These are phyloP conservation scores for Crypturellus undulatus DNA, from an alignment of 2,113 vertebrate species.

Conservation along the genomic window DNA sequence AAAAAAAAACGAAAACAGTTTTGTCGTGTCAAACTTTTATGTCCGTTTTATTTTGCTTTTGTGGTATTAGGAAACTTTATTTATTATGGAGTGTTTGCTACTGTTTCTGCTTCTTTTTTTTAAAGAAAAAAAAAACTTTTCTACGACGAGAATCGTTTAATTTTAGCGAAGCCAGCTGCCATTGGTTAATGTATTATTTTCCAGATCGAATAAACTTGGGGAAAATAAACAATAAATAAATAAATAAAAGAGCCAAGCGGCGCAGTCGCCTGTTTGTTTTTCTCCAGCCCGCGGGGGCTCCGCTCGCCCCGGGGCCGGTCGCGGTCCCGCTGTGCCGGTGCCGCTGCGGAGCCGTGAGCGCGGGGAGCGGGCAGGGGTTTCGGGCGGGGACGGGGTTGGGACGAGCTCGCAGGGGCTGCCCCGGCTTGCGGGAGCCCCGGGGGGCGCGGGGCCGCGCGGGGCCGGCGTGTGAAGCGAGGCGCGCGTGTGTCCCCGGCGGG, in stretches of 20 bases:
- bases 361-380: too few relatives aligned
- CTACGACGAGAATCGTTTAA: slow-evolving; percentile 79
- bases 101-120: slow-evolving; percentile 79
- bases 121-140: slow-evolving; percentile 70
- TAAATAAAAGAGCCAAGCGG: neutral
- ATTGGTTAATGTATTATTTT: slow-evolving; percentile 80
- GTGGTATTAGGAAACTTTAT: slow-evolving; percentile 86
- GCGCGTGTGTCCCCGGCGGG: too few relatives aligned
- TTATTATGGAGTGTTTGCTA: slow-evolving; percentile 90
- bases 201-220: slow-evolving; percentile 74
- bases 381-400: too few relatives aligned
- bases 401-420: too few relatives aligned
- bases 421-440: too few relatives aligned
- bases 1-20: slow-evolving; percentile 38
- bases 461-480: too few relatives aligned
- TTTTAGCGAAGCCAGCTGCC: slow-evolving; percentile 84
- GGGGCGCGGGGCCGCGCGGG: too few relatives aligned
- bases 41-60: slow-evolving; percentile 77
- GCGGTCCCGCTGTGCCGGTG: too few relatives aligned
- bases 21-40: slow-evolving; percentile 79
- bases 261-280: neutral
- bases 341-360: too few relatives aligned
- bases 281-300: neutral
- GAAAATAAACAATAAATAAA: neutral
- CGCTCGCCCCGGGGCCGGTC: too few relatives aligned